A percentile compares a stretch with the other conserved stretches of the same genome.
Conservation (phyloP, 2,113 vertebrate species). For the Telmatochromis brichardi region DNA sequence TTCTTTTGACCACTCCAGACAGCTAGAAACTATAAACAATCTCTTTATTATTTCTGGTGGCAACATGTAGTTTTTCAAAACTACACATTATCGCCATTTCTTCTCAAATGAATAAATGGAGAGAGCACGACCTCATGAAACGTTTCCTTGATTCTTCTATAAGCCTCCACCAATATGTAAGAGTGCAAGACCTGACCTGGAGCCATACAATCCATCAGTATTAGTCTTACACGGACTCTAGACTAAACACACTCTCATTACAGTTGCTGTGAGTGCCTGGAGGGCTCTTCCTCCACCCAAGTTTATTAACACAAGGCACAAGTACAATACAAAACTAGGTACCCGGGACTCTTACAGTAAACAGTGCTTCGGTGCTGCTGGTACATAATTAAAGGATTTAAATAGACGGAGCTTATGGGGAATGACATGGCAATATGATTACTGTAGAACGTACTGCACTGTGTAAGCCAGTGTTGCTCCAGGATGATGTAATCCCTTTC, state of each 20-base stretch:
- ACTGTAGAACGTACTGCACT: constrained; percentile 36
- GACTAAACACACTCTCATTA: constrained; percentile 80
- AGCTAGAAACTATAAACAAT: background rate
- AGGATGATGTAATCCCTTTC: constrained; percentile 57
- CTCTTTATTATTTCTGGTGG: background rate
- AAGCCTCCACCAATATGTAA: constrained; percentile 29
- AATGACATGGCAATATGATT: constrained; percentile 60
- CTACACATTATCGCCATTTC: background rate
- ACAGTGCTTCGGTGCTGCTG: constrained; percentile 47
- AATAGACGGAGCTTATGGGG: constrained; percentile 33
- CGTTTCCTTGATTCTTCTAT: background rate
- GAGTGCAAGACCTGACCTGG: constrained; percentile 68
- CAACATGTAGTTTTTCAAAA: background rate
- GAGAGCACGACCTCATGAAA: background rate
- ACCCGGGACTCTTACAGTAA: constrained; percentile 46
- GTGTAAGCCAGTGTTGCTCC: constrained; percentile 25
- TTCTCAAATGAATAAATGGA: constrained; percentile 5
- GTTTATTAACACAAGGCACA: constrained; percentile 72
- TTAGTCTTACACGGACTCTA: constrained; percentile 68
- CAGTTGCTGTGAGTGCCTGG: constrained; percentile 48
- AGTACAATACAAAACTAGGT: constrained; percentile 45
- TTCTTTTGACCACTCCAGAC: background rate
- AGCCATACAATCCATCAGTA: constrained; percentile 74
- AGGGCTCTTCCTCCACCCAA: constrained; percentile 55
- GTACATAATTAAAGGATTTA: constrained; percentile 57